A percentile compares a stretch with the other conserved stretches of the same genome.
Conservation (phyloP, 1,140 invertebrate genomes). For the Drosophila lacteicornis region DNA sequence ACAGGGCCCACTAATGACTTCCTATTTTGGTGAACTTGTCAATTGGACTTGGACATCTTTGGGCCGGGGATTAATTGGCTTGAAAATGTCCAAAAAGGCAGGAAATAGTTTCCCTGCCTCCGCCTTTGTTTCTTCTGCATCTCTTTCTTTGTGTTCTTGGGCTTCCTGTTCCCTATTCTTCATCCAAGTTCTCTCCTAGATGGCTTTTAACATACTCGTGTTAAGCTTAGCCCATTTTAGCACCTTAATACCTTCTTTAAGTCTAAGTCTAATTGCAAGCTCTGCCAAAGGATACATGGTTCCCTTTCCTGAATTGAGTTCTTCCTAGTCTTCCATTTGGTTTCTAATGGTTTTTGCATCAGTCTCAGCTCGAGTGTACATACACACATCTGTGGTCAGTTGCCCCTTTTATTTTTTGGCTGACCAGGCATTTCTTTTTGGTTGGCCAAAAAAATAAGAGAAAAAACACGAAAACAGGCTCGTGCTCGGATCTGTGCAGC, state of each 20-base stretch:
- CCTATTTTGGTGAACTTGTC: constrained; percentile 46
- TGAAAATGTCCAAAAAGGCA: constrained; percentile 44
- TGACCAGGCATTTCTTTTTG: constrained; percentile 17
- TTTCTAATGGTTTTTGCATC: neutral
- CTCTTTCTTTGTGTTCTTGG: neutral
- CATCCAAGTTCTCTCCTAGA: neutral
- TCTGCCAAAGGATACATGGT: too few species aligned
- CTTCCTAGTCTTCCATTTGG: neutral
- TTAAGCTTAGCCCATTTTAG: neutral
- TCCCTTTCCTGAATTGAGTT: neutral
- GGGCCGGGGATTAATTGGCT: constrained; percentile 37
- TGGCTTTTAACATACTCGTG: neutral
- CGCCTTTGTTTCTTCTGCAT: neutral
- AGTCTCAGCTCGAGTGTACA: constrained; percentile 9
- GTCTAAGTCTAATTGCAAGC: neutral
- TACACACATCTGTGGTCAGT: constrained; percentile 24
- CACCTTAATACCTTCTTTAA: neutral
- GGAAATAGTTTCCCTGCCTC: constrained; percentile 23
- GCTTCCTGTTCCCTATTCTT: neutral
- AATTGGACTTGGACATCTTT: constrained; percentile 37
- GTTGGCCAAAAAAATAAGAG: constrained; percentile 3
- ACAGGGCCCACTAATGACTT: constrained; percentile 35
- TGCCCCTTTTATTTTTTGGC: constrained; percentile 7
- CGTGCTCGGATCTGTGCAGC: constrained; percentile 25
- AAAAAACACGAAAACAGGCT: constrained; percentile 18